Evolutionary conservation across 2,113 vertebrate genomes (phyloP).

Genomic region (Cynocephalus volans): DNA sequence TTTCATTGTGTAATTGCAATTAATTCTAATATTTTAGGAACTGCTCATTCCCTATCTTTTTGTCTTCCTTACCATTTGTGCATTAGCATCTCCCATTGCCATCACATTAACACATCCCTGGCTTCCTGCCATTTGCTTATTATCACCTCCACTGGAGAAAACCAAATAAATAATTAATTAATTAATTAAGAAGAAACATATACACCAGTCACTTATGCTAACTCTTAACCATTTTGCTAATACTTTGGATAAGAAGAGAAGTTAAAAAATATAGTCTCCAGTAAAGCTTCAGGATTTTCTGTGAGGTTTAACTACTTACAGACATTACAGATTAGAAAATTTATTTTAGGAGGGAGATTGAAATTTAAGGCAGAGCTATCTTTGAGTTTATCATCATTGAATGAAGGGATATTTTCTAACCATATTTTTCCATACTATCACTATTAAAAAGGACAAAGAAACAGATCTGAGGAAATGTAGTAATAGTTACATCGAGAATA

Average conservation of each 20-base stretch:
- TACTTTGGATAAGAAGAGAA: not conserved
- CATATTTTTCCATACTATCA: not conserved
- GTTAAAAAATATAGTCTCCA: not conserved
- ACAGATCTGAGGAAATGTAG: not conserved
- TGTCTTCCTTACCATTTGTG: not conserved
- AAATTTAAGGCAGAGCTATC: not conserved
- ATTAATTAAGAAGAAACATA: constrained; percentile 28
- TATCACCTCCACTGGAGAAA: constrained; percentile 55
- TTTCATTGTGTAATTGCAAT: constrained; percentile 8
- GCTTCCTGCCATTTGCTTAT: constrained; percentile 67
- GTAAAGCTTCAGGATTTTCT: not conserved
- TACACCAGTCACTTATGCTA: not conserved
- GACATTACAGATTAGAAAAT: not conserved
- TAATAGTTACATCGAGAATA: not conserved
- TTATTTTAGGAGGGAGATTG: not conserved
- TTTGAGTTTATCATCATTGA: constrained; percentile 10
- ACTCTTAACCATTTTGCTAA: constrained; percentile 8
- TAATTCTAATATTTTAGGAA: not conserved
- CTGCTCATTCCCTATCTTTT: not conserved
- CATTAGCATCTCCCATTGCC: not conserved
- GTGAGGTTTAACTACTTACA: not conserved
- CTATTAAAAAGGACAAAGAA: not conserved
- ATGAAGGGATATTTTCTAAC: not conserved
- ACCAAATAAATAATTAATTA: not conserved
- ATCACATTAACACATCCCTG: constrained; percentile 7